Evolutionary conservation across 1,140 invertebrate species (phyloP).

Genomic region (Meteorus sp.): DNA sequence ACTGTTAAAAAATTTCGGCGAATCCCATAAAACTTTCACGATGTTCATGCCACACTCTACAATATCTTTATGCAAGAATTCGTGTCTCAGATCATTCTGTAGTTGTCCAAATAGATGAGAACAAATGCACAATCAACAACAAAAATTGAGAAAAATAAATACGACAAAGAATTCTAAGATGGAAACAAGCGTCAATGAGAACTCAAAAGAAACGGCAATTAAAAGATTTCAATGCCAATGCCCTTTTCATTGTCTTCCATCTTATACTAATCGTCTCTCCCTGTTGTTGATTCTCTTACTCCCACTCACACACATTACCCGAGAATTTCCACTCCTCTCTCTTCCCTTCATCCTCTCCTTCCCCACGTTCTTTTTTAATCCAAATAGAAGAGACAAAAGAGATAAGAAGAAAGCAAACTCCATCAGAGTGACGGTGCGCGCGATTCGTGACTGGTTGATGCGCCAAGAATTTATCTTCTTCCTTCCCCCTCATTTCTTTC

Average conservation of each 20-base stretch:
- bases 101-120: too few species aligned
- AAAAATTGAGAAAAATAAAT: slow-evolving; percentile 3
- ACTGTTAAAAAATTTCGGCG: too few species aligned
- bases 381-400: slow-evolving; percentile 1
- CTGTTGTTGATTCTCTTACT: too few species aligned
- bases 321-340: slow-evolving; percentile 10
- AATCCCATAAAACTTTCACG: too few species aligned
- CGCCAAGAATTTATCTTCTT: slow-evolving; percentile 23
- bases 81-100: too few species aligned
- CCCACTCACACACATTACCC: too few species aligned
- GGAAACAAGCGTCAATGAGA: slow-evolving; percentile 18
- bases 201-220: slow-evolving; percentile 24
- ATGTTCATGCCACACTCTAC: too few species aligned
- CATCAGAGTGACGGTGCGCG: slow-evolving; percentile 14
- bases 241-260: too few species aligned
- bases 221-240: too few species aligned
- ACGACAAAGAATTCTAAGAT: slow-evolving; percentile 16
- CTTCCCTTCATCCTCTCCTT: neutral
- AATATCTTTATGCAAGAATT: too few species aligned
- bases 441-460: slow-evolving; percentile 21
- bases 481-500: too few species aligned
- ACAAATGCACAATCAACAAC: neutral
- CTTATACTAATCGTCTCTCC: too few species aligned
- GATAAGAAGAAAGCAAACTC: neutral
- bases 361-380: neutral